Conservation (phyloP, 1,140 invertebrate genomes). For the Heliconius eleuchia region DNA sequence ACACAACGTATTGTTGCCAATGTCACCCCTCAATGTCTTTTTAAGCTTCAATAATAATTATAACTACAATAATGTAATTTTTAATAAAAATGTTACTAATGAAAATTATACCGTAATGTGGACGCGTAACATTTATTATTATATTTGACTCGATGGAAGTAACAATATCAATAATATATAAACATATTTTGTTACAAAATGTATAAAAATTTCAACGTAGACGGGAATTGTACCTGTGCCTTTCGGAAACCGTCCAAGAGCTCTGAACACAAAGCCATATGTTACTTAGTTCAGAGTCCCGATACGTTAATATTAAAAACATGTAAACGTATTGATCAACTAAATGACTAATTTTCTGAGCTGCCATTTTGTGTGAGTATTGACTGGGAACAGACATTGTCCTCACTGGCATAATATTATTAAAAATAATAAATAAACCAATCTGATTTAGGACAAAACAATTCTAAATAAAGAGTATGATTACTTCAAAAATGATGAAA, state of each 20-base stretch:
- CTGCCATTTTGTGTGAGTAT: neutral
- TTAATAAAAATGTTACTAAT: neutral
- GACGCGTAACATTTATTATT: slow-evolving; percentile 14
- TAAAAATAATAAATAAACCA: neutral
- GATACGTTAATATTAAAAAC: too few species aligned
- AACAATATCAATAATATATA: slow-evolving; percentile 8
- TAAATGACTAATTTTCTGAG: slow-evolving; percentile 4
- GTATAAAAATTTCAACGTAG: too few species aligned
- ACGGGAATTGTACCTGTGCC: too few species aligned
- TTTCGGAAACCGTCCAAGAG: too few species aligned
- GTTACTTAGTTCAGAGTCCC: too few species aligned
- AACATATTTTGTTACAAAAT: too few species aligned
- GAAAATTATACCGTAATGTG: slow-evolving; percentile 4
- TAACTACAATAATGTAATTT: slow-evolving; percentile 19
- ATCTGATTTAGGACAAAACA: neutral
- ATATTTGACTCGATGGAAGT: slow-evolving; percentile 11
- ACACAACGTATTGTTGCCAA: slow-evolving; percentile 38
- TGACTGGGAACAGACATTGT: neutral
- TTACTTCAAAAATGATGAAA: neutral
- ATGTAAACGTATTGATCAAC: slow-evolving; percentile 1
- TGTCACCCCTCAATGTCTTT: slow-evolving; percentile 53
- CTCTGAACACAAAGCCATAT: too few species aligned
- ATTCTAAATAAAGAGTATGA: neutral
- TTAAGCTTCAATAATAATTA: slow-evolving; percentile 54
- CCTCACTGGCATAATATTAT: slow-evolving; percentile 11